Evolutionary conservation across 2,888 invertebrate species (phyloP), one percentile per base, ranked within the genome.

Genomic region (Carpatolechia fugitivella): DNA sequence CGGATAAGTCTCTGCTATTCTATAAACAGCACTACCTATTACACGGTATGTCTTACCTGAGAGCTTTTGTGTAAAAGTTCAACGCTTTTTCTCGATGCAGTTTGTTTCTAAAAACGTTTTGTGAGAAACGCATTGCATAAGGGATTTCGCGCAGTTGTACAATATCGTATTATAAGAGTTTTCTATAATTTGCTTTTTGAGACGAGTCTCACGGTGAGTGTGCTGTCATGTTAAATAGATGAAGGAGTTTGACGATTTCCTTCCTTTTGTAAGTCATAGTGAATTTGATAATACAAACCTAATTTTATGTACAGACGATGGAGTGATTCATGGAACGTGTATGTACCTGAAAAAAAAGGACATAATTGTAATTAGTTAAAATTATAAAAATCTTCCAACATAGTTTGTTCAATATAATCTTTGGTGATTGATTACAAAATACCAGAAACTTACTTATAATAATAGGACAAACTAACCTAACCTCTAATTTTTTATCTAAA

Each of bases 61-160:
- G 85, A 78, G 87, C 87, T 86, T 89, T 90, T 90, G 89, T 86
- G 78, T 84, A 82, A 82, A 87, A 89, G 86, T 88, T 88, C 83
- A 87, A 85, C 75, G 85, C 76, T 86, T 85, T 85, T 86, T 87
- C 77, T 70, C 65, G 71, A 74, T 82, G 82, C 84, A 84, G 77
- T 85, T 80, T 75, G 73, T 80, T 76, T 79, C 74, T 78, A 74
- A 78, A 82, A 76, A 72, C 80, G 84, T 84, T 84, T 83, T 77
- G 74, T 78, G 72, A 70, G 76, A 72, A 71, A 60, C 59, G 66
- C 71, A 67, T 77, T 74, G 74, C 75, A 69, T 73, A 74, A 72
- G 68, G 66, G 74, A 71, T 70, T 78, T 76, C 56, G 70, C 69
- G 65, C 64, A 67, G 61, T 66, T 65, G 70, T 70, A 66, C 73